Evolutionary conservation across 2,797 vertebrate species (phyloP), one percentile per base, ranked within the genome.

Genomic region (Sitta carolinensis): DNA sequence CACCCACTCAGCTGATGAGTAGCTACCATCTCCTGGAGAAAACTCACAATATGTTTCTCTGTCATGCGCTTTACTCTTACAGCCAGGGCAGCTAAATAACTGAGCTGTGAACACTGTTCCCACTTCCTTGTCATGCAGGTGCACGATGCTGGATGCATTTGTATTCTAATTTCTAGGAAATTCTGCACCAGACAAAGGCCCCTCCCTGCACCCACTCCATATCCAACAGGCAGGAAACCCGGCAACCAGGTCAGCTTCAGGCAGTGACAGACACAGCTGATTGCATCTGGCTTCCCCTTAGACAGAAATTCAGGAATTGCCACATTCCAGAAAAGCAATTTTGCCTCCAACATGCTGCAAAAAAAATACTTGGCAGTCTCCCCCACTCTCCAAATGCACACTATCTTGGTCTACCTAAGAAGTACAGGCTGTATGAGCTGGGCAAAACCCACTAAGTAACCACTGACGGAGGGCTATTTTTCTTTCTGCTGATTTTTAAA

Each of bases 301-400:
- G 69, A 75, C 0, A 2, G 89, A 93, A 93, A 92, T 81, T 92
- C 92, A 76, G 84, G 94, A 94, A 94, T 57, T 89, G 34, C 69
- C 74, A 86, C 91, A 93, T 95, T 97, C 91, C 87, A 93, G 76
- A 43, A 79, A 81, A 84, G 63, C 32, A 88, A 78, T 80, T 92
- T 87, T 66, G 48, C 42, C 69, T 84, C 16, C 4, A 22, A 52
- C 25, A 32, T 23, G 43, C 76, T 48, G 51, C 8, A 89, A 59
- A 93, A 93, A 91, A 47, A 68, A 36, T 4, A 58, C 18, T 11
- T 43, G 40, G 18, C 40, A 55, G 38, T 80, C 75, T 72, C 36
- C 36, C 26, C 8, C 23, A 16, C 22, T 36, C 58, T 34, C 36
- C 52, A 29, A 40, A 79, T 3, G 0, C 42, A 68, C 4, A 2